Percentiles rank a stretch among this genome's conserved stretches.
phyloP scores from a whole-genome alignment of 2,797 vertebrate genomes.

The Etheostoma nigrum region DNA sequence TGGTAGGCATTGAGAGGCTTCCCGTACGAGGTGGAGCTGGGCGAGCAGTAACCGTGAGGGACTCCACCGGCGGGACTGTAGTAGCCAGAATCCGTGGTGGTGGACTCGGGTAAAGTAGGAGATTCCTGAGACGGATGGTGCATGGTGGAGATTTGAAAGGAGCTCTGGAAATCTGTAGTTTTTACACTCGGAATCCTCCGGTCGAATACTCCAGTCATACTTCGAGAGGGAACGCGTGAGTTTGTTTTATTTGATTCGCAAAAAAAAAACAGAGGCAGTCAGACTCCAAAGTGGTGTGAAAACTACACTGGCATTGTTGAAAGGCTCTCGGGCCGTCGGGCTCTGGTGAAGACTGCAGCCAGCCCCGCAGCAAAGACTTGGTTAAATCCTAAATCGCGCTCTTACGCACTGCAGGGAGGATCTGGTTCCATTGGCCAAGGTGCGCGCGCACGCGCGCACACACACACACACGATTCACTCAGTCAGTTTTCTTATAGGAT shows the following conservation, averaged over 20 bases:
- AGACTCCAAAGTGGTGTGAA: slow-evolving; percentile 73
- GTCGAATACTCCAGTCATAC: slow-evolving; percentile 99
- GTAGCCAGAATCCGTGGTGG: slow-evolving; percentile 98
- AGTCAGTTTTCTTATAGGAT: slow-evolving; percentile 90
- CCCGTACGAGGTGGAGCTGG: slow-evolving; percentile 93
- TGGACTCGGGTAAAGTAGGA: slow-evolving; percentile 97
- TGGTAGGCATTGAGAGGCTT: slow-evolving; percentile 96
- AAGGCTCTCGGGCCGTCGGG: slow-evolving; percentile 83
- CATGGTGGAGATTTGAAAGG: slow-evolving; percentile 94
- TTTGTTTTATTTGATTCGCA: slow-evolving; percentile 50
- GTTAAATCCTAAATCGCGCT: slow-evolving; percentile 99
- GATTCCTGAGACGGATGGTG: slow-evolving; percentile 99
- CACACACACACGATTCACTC: slow-evolving; percentile 83
- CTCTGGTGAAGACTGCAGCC: slow-evolving; percentile 93
- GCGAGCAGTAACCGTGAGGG: slow-evolving; percentile 95
- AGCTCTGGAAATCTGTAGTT: slow-evolving; percentile 92
- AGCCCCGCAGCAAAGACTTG: slow-evolving; percentile 95
- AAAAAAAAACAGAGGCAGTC: slow-evolving; percentile 56
- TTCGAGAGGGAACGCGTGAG: slow-evolving; percentile 65
- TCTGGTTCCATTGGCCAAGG: slow-evolving; percentile 98
- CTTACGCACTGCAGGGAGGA: slow-evolving; percentile 99
- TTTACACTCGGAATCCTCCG: slow-evolving; percentile 94
- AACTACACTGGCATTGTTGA: slow-evolving; percentile 90
- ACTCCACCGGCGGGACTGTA: slow-evolving; percentile 89
- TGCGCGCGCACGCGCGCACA: slow-evolving; percentile 84